These are phyloP conservation scores for Beaufortia kweichowensis DNA, from an alignment of 2,113 vertebrate genomes.

Conservation along the genomic window DNA sequence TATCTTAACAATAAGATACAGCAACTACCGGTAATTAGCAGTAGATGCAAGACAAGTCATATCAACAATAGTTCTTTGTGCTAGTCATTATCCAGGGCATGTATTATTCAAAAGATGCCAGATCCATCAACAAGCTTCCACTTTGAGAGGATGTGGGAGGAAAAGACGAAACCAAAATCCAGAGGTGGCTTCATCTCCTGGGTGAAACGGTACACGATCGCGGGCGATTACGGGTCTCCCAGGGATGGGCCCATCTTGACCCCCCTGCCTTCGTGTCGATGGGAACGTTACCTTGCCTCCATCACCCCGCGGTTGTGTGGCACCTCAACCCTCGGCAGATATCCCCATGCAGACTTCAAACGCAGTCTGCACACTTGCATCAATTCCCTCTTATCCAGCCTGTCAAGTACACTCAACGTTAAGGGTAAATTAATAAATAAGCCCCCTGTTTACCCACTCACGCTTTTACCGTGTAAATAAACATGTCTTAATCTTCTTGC, in stretches of 20 bases:
- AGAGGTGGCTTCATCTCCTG: conserved; percentile 55
- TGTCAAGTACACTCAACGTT: conserved; percentile 47
- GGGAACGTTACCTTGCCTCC: background rate
- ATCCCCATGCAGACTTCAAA: conserved; percentile 58
- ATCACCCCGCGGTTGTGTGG: conserved; percentile 1
- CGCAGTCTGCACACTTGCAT: conserved; percentile 36
- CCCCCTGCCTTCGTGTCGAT: conserved; percentile 16
- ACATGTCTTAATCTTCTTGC: conserved; percentile 64
- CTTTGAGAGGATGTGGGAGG: conserved; percentile 42
- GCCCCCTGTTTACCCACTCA: conserved; percentile 55
- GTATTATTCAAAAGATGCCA: conserved; percentile 58
- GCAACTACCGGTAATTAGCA: conserved; percentile 19
- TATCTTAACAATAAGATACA: background rate
- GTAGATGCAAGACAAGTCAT: conserved; percentile 4
- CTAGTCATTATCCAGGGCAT: conserved; percentile 51
- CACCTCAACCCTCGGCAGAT: conserved; percentile 47
- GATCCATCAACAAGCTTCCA: conserved; percentile 49
- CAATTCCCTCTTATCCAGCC: conserved; percentile 46
- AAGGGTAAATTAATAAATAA: conserved; percentile 63
- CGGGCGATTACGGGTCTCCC: conserved; percentile 27
- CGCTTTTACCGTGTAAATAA: conserved; percentile 65
- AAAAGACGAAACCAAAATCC: conserved; percentile 51
- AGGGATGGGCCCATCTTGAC: conserved; percentile 14
- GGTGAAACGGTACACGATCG: conserved; percentile 10
- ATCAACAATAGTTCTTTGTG: conserved; percentile 31